A percentile compares a stretch with the other conserved stretches of the same genome.
These are phyloP conservation scores for Eupsittula cactorum DNA, from an alignment of 2,113 vertebrate species.

Conservation along the genomic window DNA sequence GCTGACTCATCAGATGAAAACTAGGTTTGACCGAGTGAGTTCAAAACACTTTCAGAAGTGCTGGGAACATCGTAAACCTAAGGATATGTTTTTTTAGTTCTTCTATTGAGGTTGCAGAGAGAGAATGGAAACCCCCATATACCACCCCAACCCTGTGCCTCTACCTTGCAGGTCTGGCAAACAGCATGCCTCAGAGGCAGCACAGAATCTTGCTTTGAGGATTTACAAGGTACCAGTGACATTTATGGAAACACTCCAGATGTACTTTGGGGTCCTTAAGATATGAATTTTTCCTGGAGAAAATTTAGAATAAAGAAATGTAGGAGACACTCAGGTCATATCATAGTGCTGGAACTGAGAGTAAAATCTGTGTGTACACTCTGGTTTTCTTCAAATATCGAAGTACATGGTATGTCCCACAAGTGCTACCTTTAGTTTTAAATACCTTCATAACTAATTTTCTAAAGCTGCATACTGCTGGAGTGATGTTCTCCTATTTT, in stretches of 20 bases:
- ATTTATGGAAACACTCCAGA: not conserved
- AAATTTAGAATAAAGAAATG: not conserved
- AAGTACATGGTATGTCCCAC: not conserved
- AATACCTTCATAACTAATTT: not conserved
- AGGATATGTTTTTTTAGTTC: not conserved
- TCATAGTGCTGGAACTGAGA: not conserved
- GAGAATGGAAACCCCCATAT: not conserved
- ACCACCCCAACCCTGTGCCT: not conserved
- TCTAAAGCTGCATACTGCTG: constrained; percentile 8
- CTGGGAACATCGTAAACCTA: not conserved
- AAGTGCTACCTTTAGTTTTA: not conserved
- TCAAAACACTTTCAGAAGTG: not conserved
- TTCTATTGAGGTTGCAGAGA: not conserved
- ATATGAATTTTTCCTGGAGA: not conserved
- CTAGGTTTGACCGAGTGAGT: not conserved
- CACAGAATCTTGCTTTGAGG: not conserved
- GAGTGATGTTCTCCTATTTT: not conserved
- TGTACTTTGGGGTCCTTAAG: not conserved
- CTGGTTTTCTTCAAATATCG: not conserved
- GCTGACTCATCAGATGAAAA: not conserved
- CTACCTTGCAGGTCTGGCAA: not conserved
- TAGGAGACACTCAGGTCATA: not conserved
- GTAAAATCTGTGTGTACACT: not conserved
- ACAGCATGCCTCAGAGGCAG: not conserved
- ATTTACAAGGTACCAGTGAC: not conserved